Conservation (phyloP, 2,113 vertebrate genomes). For the Antigone vipio region DNA sequence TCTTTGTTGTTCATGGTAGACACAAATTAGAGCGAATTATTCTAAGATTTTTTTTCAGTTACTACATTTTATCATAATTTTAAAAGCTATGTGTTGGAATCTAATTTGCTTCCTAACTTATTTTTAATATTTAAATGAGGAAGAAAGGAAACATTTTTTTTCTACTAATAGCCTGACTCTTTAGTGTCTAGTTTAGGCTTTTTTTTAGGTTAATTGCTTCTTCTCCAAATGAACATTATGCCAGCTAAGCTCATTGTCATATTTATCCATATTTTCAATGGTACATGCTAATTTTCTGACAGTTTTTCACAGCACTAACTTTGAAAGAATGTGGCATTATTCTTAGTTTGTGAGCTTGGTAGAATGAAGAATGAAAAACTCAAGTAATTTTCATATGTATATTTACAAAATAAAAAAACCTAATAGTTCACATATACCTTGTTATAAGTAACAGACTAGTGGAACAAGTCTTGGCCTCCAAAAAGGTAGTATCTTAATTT, state of each 20-base stretch:
- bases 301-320: not conserved
- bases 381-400: not conserved
- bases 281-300: not conserved
- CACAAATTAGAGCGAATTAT: slow-evolving; percentile 10
- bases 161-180: not conserved
- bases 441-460: not conserved
- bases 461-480: not conserved
- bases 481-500: not conserved
- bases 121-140: not conserved
- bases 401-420: not conserved
- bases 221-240: not conserved
- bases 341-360: not conserved
- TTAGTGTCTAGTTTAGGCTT: not conserved
- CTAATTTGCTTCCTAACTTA: not conserved
- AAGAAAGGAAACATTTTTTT: not conserved
- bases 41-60: not conserved
- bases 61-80: slow-evolving; percentile 17
- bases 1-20: not conserved
- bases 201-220: not conserved
- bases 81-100: not conserved
- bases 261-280: not conserved
- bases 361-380: not conserved
- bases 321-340: not conserved
- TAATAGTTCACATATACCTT: not conserved
- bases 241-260: not conserved